A percentile compares a stretch with the other conserved stretches of the same genome.
These are phyloP conservation scores for Diadophis punctatus DNA, from an alignment of 2,113 vertebrate species.

Conservation along the genomic window DNA sequence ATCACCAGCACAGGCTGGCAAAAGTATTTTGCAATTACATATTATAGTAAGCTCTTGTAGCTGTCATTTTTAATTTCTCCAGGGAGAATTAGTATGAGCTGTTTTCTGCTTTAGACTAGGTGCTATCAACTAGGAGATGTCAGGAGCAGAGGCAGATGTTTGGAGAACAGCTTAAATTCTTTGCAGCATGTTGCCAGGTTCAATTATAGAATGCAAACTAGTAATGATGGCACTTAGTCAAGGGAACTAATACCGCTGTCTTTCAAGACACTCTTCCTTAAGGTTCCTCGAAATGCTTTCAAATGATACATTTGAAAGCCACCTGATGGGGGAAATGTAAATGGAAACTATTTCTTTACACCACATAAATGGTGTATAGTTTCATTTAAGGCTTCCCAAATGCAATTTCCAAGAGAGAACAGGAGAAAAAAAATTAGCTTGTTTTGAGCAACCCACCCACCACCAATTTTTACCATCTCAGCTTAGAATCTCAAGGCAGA, in stretches of 20 bases:
- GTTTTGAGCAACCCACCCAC: background rate
- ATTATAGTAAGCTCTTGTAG: background rate
- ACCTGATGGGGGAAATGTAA: background rate
- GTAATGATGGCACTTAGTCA: conserved; percentile 27
- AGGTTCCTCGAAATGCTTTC: conserved; percentile 58
- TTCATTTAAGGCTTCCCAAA: background rate
- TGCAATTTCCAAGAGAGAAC: background rate
- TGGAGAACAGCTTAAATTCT: conserved; percentile 41
- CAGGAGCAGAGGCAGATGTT: conserved; percentile 30
- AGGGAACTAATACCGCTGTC: conserved; percentile 25
- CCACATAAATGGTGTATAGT: background rate
- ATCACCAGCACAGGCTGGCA: background rate
- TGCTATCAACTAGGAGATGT: conserved; percentile 32
- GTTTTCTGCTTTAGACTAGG: conserved; percentile 32
- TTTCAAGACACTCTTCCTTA: conserved; percentile 52
- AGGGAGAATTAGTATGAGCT: conserved; percentile 26
- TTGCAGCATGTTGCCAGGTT: conserved; percentile 9
- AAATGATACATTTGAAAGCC: conserved; percentile 5
- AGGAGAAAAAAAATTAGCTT: background rate
- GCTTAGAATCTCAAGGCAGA: conserved; percentile 10
- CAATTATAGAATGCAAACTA: conserved; percentile 39
- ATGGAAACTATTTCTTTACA: background rate
- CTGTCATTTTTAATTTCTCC: background rate
- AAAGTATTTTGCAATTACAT: background rate
- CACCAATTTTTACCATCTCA: background rate